Evolutionary conservation across 2,888 invertebrate genomes (phyloP).

Genomic region (Yponomeuta malinellus): DNA sequence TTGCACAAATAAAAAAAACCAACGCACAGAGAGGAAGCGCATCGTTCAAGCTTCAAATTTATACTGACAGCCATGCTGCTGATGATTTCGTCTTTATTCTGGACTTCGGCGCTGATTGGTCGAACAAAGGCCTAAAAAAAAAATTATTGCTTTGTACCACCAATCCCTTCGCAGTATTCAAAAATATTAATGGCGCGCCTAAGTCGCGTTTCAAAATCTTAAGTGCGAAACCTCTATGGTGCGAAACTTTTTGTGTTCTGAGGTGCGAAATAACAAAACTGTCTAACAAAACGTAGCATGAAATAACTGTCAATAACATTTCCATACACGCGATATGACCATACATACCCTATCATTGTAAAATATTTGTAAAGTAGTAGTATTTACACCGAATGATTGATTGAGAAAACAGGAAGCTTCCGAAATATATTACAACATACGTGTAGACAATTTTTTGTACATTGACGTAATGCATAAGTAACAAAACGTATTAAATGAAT

Average conservation of each 20-base stretch:
- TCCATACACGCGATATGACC: no score
- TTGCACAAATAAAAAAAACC: slow-evolving; percentile 74
- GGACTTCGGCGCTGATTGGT: slow-evolving; percentile 81
- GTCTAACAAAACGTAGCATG: background rate
- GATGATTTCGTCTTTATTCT: slow-evolving; percentile 89
- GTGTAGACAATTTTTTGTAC: no score
- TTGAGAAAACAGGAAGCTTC: no score
- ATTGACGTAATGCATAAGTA: no score
- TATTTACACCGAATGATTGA: no score
- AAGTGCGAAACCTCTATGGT: background rate
- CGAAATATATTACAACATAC: no score
- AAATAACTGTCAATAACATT: background rate
- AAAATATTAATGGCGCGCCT: slow-evolving; percentile 48
- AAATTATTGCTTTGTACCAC: slow-evolving; percentile 37
- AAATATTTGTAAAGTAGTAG: no score
- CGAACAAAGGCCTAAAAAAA: slow-evolving; percentile 47
- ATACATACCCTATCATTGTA: no score
- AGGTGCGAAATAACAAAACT: background rate
- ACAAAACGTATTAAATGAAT: background rate
- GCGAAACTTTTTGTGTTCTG: background rate
- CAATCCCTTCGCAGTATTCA: slow-evolving; percentile 48
- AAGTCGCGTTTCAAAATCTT: slow-evolving; percentile 47
- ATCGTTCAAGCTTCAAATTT: slow-evolving; percentile 93
- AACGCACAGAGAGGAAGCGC: slow-evolving; percentile 87
- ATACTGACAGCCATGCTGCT: slow-evolving; percentile 98